Percentiles rank a stretch among this genome's conserved stretches.
Evolutionary conservation across 2,113 vertebrate genomes (phyloP).

Genomic region (rabbit (Oryctolagus cuniculus)): mOryCun1.1 NC_091438.1:90196501-90197000

Average conservation of each 20-base stretch:
- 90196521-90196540: not conserved
- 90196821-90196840: not conserved
- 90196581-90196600: not conserved
- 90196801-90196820: not conserved
- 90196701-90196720: not conserved
- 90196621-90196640: slow-evolving; percentile 14
- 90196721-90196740: not conserved
- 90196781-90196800: slow-evolving; percentile 66
- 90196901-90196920: not conserved
- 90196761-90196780: not conserved
- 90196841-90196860: not conserved
- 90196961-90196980: not conserved
- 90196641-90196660: not conserved
- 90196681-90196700: slow-evolving; percentile 54
- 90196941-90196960: slow-evolving; percentile 32
- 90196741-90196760: not conserved
- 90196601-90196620: not conserved
- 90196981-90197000: not conserved
- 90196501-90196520: slow-evolving; percentile 38
- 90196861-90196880: not conserved
- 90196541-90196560: not conserved
- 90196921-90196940: slow-evolving; percentile 6
- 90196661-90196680: slow-evolving; percentile 59
- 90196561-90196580: not conserved
- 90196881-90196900: slow-evolving; percentile 51